These are phyloP conservation scores for Conus betulinus DNA, from an alignment of 1,140 invertebrate genomes.

Conservation along the genomic window DNA sequence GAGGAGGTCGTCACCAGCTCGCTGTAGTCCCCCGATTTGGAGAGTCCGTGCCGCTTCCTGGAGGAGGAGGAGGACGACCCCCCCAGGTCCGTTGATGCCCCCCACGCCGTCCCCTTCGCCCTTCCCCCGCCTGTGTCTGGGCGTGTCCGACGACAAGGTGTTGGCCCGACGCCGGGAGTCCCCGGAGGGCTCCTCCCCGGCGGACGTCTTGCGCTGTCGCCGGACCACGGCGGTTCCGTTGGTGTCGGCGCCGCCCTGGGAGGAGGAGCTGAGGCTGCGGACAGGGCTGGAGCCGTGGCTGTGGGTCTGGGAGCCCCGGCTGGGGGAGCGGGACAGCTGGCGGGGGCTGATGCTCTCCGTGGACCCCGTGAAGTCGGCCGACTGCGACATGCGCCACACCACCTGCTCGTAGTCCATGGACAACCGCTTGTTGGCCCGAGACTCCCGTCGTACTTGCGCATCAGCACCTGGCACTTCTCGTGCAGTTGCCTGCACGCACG, in stretches of 20 bases:
- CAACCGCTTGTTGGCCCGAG: conserved; percentile 85
- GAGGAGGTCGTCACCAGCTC: not conserved
- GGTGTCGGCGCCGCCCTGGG: not conserved
- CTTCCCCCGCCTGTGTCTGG: not conserved
- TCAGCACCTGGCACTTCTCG: conserved; percentile 70
- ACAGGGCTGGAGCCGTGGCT: not conserved
- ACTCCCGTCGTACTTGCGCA: conserved; percentile 77
- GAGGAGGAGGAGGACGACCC: not conserved
- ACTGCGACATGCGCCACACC: conserved; percentile 84
- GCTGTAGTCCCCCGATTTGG: conserved; percentile 14
- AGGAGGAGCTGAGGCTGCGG: conserved; percentile 23
- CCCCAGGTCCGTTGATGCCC: not conserved
- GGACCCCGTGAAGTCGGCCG: conserved; percentile 53
- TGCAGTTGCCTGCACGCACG: conserved; percentile 65
- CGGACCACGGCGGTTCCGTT: not conserved
- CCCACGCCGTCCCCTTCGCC: not conserved
- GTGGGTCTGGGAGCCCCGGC: conserved; percentile 37
- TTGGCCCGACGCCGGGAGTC: conserved; percentile 38
- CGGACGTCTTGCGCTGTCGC: conserved; percentile 12
- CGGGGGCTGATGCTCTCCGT: conserved; percentile 54
- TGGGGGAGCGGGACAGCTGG: conserved; percentile 60
- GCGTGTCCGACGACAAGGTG: conserved; percentile 39
- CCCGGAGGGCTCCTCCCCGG: not conserved
- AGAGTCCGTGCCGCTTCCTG: not conserved
- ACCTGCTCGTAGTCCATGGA: conserved; percentile 90